A percentile compares a stretch with the other conserved stretches of the same genome.
Evolutionary conservation across 2,113 vertebrate genomes (phyloP).

Genomic region (Murina feae): DNA sequence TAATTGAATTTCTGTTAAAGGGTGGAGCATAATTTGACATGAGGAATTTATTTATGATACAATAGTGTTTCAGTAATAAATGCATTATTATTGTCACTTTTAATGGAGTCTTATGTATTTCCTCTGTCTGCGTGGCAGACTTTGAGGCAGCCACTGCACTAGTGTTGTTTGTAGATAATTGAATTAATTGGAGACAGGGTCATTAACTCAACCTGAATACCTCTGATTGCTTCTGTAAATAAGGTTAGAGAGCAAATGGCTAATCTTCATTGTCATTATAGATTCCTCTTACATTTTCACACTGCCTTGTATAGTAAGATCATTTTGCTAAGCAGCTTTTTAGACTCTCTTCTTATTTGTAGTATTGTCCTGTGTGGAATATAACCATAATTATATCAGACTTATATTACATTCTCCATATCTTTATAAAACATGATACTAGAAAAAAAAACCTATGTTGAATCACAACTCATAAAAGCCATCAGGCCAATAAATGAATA

Average conservation of each 20-base stretch:
- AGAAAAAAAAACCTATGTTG: slow-evolving; percentile 71
- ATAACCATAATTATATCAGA: slow-evolving; percentile 79
- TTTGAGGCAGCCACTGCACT: slow-evolving; percentile 81
- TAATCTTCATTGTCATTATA: slow-evolving; percentile 85
- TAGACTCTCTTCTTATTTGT: slow-evolving; percentile 77
- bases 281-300: slow-evolving; percentile 84
- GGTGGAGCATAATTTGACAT: slow-evolving; percentile 84
- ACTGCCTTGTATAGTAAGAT: slow-evolving; percentile 86
- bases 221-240: slow-evolving; percentile 87
- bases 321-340: slow-evolving; percentile 84
- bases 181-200: slow-evolving; percentile 88
- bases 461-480: slow-evolving; percentile 82
- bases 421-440: slow-evolving; percentile 78
- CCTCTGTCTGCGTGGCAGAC: slow-evolving; percentile 79
- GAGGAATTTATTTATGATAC: slow-evolving; percentile 87
- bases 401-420: slow-evolving; percentile 81
- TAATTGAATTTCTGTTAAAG: slow-evolving; percentile 91
- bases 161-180: slow-evolving; percentile 87
- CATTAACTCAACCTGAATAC: slow-evolving; percentile 88
- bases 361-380: slow-evolving; percentile 75
- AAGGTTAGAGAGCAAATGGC: slow-evolving; percentile 86
- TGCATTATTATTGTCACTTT: slow-evolving; percentile 87
- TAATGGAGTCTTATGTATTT: slow-evolving; percentile 83
- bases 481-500: slow-evolving; percentile 84
- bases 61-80: slow-evolving; percentile 85